These are phyloP conservation scores for Brachionus calyciflorus DNA, from an alignment of 1,140 invertebrate genomes.

Conservation along the genomic window DNA sequence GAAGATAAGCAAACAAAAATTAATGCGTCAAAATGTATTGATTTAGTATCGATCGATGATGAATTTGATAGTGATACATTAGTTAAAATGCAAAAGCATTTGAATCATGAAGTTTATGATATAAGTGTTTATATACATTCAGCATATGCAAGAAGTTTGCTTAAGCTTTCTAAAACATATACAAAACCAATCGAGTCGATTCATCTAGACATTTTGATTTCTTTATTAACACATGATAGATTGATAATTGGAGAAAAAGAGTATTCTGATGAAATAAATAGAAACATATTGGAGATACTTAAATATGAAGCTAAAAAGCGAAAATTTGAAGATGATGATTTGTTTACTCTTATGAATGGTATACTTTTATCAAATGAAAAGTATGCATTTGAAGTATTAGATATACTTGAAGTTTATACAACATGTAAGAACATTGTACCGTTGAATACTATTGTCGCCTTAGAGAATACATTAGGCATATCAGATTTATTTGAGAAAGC, in stretches of 20 bases:
- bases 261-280: not conserved
- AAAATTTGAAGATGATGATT: not conserved
- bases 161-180: not conserved
- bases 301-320: not conserved
- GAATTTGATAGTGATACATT: not conserved
- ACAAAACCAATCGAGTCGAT: not conserved
- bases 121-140: not conserved
- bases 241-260: not conserved
- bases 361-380: not conserved
- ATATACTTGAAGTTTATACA: not conserved
- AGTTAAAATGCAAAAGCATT: not conserved
- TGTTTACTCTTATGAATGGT: not conserved
- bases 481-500: not conserved
- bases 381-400: not conserved
- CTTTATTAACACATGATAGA: not conserved
- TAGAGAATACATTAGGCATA: not conserved
- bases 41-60: not conserved
- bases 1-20: not conserved
- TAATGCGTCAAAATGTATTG: not conserved
- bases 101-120: not conserved
- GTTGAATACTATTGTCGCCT: not conserved
- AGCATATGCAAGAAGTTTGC: not conserved
- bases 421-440: not conserved
- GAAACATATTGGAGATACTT: not conserved
- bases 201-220: not conserved